Evolutionary conservation across 2,888 invertebrate species (phyloP).

Genomic region (Tetrapedia diversipes): DNA sequence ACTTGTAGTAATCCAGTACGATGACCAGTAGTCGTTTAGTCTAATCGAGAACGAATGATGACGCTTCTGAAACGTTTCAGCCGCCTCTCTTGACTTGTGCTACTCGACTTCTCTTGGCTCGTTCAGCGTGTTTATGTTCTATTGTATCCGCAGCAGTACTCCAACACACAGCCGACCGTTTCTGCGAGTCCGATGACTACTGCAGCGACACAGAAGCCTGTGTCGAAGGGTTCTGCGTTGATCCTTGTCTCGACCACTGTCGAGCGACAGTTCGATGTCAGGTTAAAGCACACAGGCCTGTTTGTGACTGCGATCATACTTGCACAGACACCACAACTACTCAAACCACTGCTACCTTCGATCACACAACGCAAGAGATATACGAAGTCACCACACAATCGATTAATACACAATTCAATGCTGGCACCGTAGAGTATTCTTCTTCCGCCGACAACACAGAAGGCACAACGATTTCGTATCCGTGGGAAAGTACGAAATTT

Average conservation of each 20-base stretch:
- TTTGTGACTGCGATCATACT: slow-evolving; percentile 87
- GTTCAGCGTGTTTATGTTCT: slow-evolving; percentile 72
- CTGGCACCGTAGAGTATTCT: slow-evolving; percentile 10
- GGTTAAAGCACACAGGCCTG: slow-evolving; percentile 92
- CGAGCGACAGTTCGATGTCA: slow-evolving; percentile 90
- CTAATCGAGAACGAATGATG: slow-evolving; percentile 60
- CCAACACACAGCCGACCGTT: slow-evolving; percentile 84
- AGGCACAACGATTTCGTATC: slow-evolving; percentile 5
- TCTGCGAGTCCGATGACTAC: slow-evolving; percentile 92
- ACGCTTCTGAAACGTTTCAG: slow-evolving; percentile 54
- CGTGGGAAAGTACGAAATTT: neutral
- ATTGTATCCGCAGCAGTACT: slow-evolving; percentile 83
- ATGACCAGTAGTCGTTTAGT: slow-evolving; percentile 61
- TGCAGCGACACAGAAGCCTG: slow-evolving; percentile 93
- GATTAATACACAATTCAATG: slow-evolving; percentile 15
- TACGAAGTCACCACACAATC: slow-evolving; percentile 27
- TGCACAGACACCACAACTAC: slow-evolving; percentile 34
- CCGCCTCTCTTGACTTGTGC: slow-evolving; percentile 40
- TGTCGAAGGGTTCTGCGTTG: slow-evolving; percentile 91
- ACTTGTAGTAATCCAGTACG: slow-evolving; percentile 55
- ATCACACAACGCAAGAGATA: slow-evolving; percentile 25
- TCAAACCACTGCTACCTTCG: neutral
- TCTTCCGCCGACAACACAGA: neutral
- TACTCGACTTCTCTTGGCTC: slow-evolving; percentile 26
- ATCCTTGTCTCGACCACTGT: slow-evolving; percentile 92